These are phyloP conservation scores for Ischnura elegans DNA, from an alignment of 2,888 invertebrate species.

Conservation along the genomic window DNA sequence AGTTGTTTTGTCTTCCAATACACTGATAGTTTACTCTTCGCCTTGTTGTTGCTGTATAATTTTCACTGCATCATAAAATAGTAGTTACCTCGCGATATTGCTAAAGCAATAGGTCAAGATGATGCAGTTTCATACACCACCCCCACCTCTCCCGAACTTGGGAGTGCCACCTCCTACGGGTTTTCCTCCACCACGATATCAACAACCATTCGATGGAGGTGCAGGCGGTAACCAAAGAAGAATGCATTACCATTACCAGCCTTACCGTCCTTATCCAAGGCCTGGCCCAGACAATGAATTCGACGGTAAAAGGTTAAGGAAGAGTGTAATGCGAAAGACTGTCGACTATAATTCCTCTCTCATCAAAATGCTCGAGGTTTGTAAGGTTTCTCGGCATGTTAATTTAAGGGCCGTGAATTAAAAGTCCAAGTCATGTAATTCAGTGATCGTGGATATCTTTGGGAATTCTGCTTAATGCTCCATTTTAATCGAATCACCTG, in stretches of 20 bases:
- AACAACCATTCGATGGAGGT: slow-evolving; percentile 75
- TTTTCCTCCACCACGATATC: slow-evolving; percentile 72
- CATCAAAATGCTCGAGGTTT: slow-evolving; percentile 93
- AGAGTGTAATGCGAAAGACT: slow-evolving; percentile 98
- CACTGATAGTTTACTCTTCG: slow-evolving; percentile 1
- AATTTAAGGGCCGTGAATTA: not conserved
- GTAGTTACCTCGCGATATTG: not conserved
- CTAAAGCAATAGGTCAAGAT: slow-evolving; percentile 35
- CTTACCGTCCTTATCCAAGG: slow-evolving; percentile 78
- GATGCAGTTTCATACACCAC: slow-evolving; percentile 72
- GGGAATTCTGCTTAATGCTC: no score
- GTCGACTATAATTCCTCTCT: slow-evolving; percentile 98
- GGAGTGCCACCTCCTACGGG: slow-evolving; percentile 75
- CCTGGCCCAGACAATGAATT: slow-evolving; percentile 82
- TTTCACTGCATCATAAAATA: not conserved
- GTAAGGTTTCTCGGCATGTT: slow-evolving; percentile 70
- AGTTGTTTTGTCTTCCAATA: slow-evolving; percentile 50
- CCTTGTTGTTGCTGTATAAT: not conserved
- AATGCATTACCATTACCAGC: slow-evolving; percentile 78
- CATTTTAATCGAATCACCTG: no score
- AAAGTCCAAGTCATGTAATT: no score
- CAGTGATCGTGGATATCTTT: no score
- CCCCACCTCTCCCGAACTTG: slow-evolving; percentile 75
- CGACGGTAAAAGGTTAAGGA: slow-evolving; percentile 96
- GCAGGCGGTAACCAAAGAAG: slow-evolving; percentile 75